These are phyloP conservation scores for Acanthacorydalis orientalis DNA, from an alignment of 2,888 invertebrate genomes.

Conservation along the genomic window DNA sequence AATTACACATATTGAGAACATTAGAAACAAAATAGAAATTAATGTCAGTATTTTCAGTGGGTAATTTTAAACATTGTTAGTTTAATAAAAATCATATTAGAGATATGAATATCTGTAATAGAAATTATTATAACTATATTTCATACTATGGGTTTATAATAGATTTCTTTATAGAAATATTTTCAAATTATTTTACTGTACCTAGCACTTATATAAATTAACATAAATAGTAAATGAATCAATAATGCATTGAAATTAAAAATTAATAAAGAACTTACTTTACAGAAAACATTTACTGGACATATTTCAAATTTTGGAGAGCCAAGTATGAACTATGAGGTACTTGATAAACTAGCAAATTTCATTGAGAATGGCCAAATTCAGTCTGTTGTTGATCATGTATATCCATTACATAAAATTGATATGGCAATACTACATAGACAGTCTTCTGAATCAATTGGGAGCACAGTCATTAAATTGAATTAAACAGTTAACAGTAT, in stretches of 20 bases:
- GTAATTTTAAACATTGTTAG: too few relatives aligned
- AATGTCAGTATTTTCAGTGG: too few relatives aligned
- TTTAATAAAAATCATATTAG: too few relatives aligned
- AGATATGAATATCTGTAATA: too few relatives aligned
- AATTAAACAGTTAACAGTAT: constrained; percentile 4
- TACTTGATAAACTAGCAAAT: constrained; percentile 21
- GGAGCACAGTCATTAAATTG: constrained; percentile 24
- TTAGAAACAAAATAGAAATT: too few relatives aligned
- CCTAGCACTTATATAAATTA: too few relatives aligned
- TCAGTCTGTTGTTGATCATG: constrained; percentile 39
- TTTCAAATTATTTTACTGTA: too few relatives aligned
- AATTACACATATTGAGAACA: too few relatives aligned
- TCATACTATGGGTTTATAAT: too few relatives aligned
- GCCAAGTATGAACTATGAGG: constrained; percentile 21
- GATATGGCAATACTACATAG: constrained; percentile 23
- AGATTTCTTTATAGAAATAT: too few relatives aligned
- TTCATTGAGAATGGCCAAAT: constrained; percentile 35
- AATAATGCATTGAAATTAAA: not conserved
- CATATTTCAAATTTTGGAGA: constrained; percentile 20
- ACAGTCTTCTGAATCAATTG: constrained; percentile 21
- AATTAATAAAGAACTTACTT: constrained; percentile 1
- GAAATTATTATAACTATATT: too few relatives aligned
- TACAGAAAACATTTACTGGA: constrained; percentile 23
- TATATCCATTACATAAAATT: constrained; percentile 22
- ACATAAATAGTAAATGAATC: not conserved